A percentile compares a stretch with the other conserved stretches of the same genome.
These are phyloP conservation scores for Torymus texanus DNA, from an alignment of 2,888 invertebrate species.

Conservation along the genomic window DNA sequence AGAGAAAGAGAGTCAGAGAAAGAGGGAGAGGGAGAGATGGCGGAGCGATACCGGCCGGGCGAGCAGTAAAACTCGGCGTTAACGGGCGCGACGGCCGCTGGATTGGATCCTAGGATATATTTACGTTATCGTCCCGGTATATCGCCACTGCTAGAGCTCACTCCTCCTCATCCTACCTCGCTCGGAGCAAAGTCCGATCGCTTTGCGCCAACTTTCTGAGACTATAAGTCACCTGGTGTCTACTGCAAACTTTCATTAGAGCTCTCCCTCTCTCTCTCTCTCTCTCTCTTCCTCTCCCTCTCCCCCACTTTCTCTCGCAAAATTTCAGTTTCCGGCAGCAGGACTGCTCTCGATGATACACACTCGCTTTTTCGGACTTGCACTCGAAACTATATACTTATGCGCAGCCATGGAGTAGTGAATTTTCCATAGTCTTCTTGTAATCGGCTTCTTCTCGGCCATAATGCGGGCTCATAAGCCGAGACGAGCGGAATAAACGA, in stretches of 20 bases:
- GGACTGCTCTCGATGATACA: slow-evolving; percentile 42
- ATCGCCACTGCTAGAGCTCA: slow-evolving; percentile 23
- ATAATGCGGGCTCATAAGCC: no score
- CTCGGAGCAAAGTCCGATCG: slow-evolving; percentile 50
- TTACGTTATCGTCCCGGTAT: slow-evolving; percentile 52
- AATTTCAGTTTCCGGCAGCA: slow-evolving; percentile 39
- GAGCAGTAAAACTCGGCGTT: slow-evolving; percentile 54
- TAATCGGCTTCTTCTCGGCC: no score
- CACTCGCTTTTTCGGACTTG: slow-evolving; percentile 36
- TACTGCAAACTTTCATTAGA: slow-evolving; percentile 56
- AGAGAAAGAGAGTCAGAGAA: slow-evolving; percentile 6
- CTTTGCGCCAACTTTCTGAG: slow-evolving; percentile 53
- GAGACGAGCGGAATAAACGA: no score
- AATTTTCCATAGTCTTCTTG: no score
- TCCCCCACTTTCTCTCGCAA: slow-evolving; percentile 2
- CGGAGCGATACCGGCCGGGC: slow-evolving; percentile 9
- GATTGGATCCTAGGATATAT: slow-evolving; percentile 55
- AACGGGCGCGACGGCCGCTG: slow-evolving; percentile 41
- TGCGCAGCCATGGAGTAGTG: no score
- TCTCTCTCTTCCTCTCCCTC: background rate
- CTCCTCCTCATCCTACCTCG: background rate
- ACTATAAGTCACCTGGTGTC: slow-evolving; percentile 54
- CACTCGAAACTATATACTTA: slow-evolving; percentile 25
- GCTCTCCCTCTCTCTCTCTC: slow-evolving; percentile 8
- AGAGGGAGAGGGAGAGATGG: background rate